phyloP scores from a whole-genome alignment of 2,113 vertebrate species.

The Trachemys scripta region DNA sequence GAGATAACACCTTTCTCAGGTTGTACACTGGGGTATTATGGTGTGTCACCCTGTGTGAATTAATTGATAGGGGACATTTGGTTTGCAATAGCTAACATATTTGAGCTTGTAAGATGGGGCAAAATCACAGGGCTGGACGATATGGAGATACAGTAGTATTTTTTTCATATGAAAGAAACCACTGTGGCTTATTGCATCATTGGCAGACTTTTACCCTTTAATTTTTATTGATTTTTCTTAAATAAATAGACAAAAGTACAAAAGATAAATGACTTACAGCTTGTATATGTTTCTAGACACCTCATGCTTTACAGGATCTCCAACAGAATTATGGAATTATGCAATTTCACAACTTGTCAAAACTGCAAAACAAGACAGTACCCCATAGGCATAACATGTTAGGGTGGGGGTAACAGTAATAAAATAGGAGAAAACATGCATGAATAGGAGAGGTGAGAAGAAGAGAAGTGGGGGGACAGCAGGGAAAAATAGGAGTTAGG shows the following conservation, averaged over 20 bases:
- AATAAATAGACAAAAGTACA: not conserved
- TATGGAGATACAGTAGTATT: not conserved
- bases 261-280: not conserved
- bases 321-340: not conserved
- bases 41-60: not conserved
- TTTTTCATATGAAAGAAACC: not conserved
- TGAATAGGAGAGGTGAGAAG: not conserved
- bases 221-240: not conserved
- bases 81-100: not conserved
- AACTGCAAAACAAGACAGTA: not conserved
- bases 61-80: not conserved
- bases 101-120: not conserved
- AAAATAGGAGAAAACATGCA: not conserved
- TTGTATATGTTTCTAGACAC: not conserved
- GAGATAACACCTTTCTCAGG: not conserved
- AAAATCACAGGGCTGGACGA: rapidly evolving
- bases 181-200: not conserved
- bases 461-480: not conserved
- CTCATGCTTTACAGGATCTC: not conserved
- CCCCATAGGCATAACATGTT: not conserved
- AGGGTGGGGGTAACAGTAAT: not conserved
- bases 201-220: not conserved
- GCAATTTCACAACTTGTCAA: not conserved
- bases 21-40: not conserved
- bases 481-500: not conserved